Conservation (phyloP, 2,797 vertebrate genomes). For the Siniperca scherzeri region DNA sequence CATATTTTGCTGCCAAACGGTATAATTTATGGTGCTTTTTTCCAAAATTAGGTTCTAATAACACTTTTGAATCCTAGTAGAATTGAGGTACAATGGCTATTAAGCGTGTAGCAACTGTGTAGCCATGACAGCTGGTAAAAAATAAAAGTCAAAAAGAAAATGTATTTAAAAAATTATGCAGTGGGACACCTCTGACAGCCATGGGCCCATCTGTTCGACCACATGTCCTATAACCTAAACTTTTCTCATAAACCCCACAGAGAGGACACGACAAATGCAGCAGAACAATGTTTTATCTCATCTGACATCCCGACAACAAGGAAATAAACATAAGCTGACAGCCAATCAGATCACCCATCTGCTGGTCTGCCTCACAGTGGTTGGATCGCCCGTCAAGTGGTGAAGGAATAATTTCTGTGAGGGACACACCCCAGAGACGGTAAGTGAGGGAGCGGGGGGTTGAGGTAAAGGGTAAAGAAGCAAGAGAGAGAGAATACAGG, state of each 20-base stretch:
- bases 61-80: constrained; percentile 3
- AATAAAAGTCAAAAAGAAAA: constrained; percentile 37
- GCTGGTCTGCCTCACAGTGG: constrained; percentile 68
- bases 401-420: constrained; percentile 64
- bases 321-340: constrained; percentile 81
- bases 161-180: constrained; percentile 6
- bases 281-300: constrained; percentile 76
- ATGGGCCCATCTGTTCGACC: constrained; percentile 55
- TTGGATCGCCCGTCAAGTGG: constrained; percentile 59
- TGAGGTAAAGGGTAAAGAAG: constrained; percentile 24
- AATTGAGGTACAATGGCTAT: neutral
- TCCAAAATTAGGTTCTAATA: constrained; percentile 13
- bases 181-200: constrained; percentile 51
- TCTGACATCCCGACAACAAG: constrained; percentile 77
- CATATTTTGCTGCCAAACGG: constrained; percentile 6
- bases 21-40: constrained; percentile 14
- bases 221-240: constrained; percentile 64
- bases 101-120: neutral
- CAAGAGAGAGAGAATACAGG: constrained; percentile 3
- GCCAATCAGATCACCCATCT: constrained; percentile 82
- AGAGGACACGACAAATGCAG: constrained; percentile 73
- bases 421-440: constrained; percentile 69
- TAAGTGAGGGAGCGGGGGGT: constrained; percentile 8
- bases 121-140: constrained; percentile 33
- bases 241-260: constrained; percentile 60